phyloP scores from a whole-genome alignment of 2,113 vertebrate genomes.

The Acinonyx jubatus region DNA sequence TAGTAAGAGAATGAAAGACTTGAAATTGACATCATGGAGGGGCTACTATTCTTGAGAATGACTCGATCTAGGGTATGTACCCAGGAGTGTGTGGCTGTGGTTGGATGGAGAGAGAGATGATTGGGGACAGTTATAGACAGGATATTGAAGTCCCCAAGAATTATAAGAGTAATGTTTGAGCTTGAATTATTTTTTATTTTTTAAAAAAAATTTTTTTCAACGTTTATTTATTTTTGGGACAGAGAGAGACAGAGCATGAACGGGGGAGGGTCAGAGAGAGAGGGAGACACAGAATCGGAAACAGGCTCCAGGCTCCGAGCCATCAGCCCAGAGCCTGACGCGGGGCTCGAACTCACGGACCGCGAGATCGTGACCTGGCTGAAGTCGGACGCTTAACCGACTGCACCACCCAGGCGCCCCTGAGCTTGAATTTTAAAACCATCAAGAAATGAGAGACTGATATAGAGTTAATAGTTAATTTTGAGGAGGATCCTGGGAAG shows the following conservation, averaged over 20 bases:
- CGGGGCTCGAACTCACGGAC: too few relatives aligned
- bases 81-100: not conserved
- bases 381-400: too few relatives aligned
- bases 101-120: not conserved
- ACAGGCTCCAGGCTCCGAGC: too few relatives aligned
- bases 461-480: not conserved
- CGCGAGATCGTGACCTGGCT: too few relatives aligned
- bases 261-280: too few relatives aligned
- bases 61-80: not conserved
- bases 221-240: too few relatives aligned
- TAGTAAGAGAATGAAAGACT: constrained; percentile 1
- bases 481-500: not conserved
- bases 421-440: not conserved
- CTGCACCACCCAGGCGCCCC: too few relatives aligned
- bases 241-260: too few relatives aligned
- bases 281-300: too few relatives aligned
- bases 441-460: not conserved
- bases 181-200: not conserved
- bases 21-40: not conserved
- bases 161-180: not conserved
- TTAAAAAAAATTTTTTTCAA: too few relatives aligned
- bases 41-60: not conserved
- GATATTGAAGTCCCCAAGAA: not conserved
- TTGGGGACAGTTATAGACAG: not conserved
- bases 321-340: too few relatives aligned